These are phyloP conservation scores for human (Homo sapiens) DNA, from an alignment of 2,113 vertebrate genomes.

Conservation along the genomic window DNA sequence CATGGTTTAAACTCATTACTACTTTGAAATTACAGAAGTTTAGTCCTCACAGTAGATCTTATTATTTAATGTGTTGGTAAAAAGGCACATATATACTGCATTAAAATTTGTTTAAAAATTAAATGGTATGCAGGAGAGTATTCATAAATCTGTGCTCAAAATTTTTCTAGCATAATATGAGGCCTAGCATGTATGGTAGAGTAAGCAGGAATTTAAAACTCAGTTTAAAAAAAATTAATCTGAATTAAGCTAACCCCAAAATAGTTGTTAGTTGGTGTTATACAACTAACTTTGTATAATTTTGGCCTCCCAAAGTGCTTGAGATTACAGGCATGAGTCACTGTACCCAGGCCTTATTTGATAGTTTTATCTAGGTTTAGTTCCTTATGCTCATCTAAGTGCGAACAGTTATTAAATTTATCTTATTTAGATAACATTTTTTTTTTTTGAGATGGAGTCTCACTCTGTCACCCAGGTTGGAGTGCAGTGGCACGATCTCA, in stretches of 20 bases:
- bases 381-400: conserved; percentile 9
- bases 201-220: conserved; percentile 28
- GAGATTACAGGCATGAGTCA: no score
- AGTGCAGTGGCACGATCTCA: no score
- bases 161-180: background rate
- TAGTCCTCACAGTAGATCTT: background rate
- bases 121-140: background rate
- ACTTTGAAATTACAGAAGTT: conserved; percentile 42
- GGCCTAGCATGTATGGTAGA: background rate
- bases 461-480: no score
- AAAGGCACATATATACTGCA: background rate
- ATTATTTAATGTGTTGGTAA: conserved; percentile 22
- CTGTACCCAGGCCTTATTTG: background rate
- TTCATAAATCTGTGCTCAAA: background rate
- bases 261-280: background rate
- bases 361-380: background rate
- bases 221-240: background rate
- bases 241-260: conserved; percentile 17
- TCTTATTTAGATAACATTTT: background rate
- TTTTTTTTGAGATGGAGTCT: no score
- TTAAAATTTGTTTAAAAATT: background rate
- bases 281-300: background rate
- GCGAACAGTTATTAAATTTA: background rate
- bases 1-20: background rate
- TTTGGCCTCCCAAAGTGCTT: no score